These are phyloP conservation scores for Drosophila borealis DNA, from an alignment of 2,888 invertebrate genomes.

Conservation along the genomic window DNA sequence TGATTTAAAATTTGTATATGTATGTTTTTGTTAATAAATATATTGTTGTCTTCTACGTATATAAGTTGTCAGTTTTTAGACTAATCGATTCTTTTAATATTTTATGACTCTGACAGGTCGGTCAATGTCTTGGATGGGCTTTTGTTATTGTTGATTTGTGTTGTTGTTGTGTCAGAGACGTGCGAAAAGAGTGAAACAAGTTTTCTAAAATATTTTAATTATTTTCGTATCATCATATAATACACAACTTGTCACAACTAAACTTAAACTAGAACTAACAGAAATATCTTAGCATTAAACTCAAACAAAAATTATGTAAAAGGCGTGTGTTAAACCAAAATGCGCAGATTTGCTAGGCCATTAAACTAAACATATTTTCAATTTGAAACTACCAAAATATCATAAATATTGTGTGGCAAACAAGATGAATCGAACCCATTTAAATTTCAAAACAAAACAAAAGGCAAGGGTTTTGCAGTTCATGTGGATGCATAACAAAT, in stretches of 20 bases:
- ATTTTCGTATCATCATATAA: conserved; percentile 77
- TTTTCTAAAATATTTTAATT: conserved; percentile 55
- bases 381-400: conserved; percentile 21
- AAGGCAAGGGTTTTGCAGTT: conserved; percentile 22
- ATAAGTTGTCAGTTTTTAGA: conserved; percentile 55
- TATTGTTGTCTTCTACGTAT: conserved; percentile 64
- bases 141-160: conserved; percentile 56
- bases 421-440: conserved; percentile 41
- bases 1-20: conserved; percentile 32
- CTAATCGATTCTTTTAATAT: conserved; percentile 51
- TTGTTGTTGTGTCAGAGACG: conserved; percentile 9
- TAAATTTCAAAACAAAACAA: conserved; percentile 54
- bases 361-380: conserved; percentile 30
- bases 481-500: conserved; percentile 43
- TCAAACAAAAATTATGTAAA: conserved; percentile 63
- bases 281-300: conserved; percentile 46
- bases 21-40: conserved; percentile 62
- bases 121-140: conserved; percentile 75
- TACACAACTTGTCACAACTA: conserved; percentile 81
- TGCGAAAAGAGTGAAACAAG: conserved; percentile 52
- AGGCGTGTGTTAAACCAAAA: conserved; percentile 38
- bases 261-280: conserved; percentile 75
- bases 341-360: conserved; percentile 51
- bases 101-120: conserved; percentile 49
- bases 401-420: conserved; percentile 30